Evolutionary conservation across 2,113 vertebrate genomes (phyloP), one percentile per base, ranked within the genome.

Genomic region (human (Homo sapiens)): DNA sequence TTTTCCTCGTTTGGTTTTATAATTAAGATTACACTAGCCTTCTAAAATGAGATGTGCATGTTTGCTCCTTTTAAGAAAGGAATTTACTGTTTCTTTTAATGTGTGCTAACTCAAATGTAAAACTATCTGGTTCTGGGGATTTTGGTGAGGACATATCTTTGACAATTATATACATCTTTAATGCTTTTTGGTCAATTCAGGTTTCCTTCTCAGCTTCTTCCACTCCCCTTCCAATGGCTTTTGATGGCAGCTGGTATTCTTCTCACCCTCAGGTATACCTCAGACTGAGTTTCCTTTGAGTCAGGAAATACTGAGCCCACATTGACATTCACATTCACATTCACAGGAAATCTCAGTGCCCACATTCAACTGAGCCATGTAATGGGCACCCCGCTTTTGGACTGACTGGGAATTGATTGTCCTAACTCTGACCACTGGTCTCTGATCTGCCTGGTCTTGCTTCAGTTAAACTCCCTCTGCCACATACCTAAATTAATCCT

Each of bases 61-160:
- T 76, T 84, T 87, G 35, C 35, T 82, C 25, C 85, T 82, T 94
- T 96, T 73, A 55, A 55, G 52, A 55, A 55, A 20, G 52, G 52
- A 93, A 82, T 93, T 93, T 90, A 76, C 68, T 86, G 6, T 85
- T 94, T 72, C 80, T 93, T 93, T 90, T 86, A 75, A 76, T 75
- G 6, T 94, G 5, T 86, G 22, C 68, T 93, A 48, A 80, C 35
- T 76, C 32, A 57, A 35, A 13, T 73, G 16, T 92, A 68, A 75
- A 83, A 70, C 35, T 81, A 2, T 75, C 48, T 61, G 17, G 3
- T 61, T 96, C 52, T 90, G 48, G 64, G 32, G 12, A 85, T 80
- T 70, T 93, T 52, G 22, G 23, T 43, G 27, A 75, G 52, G 27
- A 27, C 32, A 61, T 59, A 40, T 95, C 30, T 90, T 80, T 90